These are phyloP conservation scores for Theretra japonica DNA, from an alignment of 2,888 invertebrate species.

Conservation along the genomic window DNA sequence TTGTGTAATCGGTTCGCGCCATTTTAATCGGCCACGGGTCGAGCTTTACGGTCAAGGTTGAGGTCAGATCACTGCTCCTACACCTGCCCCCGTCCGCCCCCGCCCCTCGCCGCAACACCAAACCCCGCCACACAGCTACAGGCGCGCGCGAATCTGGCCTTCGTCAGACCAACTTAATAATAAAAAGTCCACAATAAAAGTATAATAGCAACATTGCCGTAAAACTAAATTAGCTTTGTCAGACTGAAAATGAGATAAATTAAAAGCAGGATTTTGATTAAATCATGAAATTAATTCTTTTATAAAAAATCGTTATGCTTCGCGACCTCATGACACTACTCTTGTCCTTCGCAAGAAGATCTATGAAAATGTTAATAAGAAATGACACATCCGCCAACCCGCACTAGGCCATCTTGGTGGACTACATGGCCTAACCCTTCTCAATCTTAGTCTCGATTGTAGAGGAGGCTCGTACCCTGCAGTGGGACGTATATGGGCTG, in stretches of 20 bases:
- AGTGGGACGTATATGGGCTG: no score
- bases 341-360: background rate
- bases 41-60: constrained; percentile 39
- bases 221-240: background rate
- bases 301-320: background rate
- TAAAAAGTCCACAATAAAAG: background rate
- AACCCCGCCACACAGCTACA: background rate
- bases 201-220: background rate
- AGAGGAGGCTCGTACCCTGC: no score
- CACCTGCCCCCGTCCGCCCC: background rate
- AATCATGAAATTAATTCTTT: background rate
- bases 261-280: background rate
- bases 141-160: background rate
- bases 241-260: background rate
- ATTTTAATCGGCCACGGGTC: background rate
- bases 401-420: no score
- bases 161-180: background rate
- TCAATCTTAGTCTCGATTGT: no score
- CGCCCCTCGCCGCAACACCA: background rate
- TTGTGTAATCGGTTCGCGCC: constrained; percentile 33
- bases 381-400: background rate
- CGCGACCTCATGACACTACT: background rate
- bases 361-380: background rate
- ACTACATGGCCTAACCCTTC: no score
- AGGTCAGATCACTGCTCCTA: constrained; percentile 11